Evolutionary conservation across 2,888 invertebrate species (phyloP).

Genomic region (Ypsolopha scabrella): DNA sequence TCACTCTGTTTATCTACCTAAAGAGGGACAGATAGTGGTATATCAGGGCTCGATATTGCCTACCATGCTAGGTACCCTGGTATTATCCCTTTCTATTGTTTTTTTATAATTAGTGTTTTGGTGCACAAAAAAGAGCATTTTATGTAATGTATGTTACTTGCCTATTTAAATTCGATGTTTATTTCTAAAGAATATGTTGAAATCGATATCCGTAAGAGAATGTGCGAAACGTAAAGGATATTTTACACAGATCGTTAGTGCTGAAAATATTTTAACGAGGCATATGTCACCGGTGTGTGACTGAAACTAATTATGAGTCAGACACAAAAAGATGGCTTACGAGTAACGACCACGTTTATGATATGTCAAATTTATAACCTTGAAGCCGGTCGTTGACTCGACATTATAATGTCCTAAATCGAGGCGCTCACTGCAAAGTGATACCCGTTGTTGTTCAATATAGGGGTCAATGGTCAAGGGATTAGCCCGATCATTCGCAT

Average conservation of each 20-base stretch:
- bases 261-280: not conserved
- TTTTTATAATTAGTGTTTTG: no score
- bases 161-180: no score
- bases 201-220: no score
- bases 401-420: constrained; percentile 27
- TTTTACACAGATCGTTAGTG: not conserved
- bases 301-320: constrained; percentile 25
- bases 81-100: no score
- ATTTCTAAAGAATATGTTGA: no score
- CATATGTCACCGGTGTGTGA: not conserved
- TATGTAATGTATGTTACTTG: no score
- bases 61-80: no score
- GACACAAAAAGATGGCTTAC: constrained; percentile 37
- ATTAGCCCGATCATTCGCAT: not conserved
- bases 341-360: constrained; percentile 29
- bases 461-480: constrained; percentile 4
- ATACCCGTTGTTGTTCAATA: constrained; percentile 4
- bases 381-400: constrained; percentile 32
- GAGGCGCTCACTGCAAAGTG: constrained; percentile 6
- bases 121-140: no score
- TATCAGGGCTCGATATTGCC: no score
- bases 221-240: no score
- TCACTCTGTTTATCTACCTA: no score
- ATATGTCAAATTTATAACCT: constrained; percentile 35
- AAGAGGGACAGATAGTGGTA: no score